phyloP scores from a whole-genome alignment of 2,888 invertebrate species.

The Chalcosyrphus nemorum region DNA sequence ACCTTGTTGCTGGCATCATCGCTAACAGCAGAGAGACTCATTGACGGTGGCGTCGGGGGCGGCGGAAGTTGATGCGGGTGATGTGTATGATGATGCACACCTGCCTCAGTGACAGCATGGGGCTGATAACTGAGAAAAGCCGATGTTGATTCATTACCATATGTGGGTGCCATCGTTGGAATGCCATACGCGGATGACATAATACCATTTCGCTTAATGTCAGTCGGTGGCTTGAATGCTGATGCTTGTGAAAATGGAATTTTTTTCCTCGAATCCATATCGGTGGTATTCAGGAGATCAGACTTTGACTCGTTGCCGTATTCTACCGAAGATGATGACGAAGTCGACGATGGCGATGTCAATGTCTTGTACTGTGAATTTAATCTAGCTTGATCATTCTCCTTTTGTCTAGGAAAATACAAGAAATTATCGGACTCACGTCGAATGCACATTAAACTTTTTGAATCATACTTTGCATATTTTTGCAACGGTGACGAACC shows the following conservation, averaged over 20 bases:
- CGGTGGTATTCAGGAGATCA: conserved; percentile 19
- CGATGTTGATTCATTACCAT: conserved; percentile 66
- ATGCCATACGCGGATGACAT: conserved; percentile 74
- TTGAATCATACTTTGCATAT: conserved; percentile 78
- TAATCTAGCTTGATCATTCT: conserved; percentile 81
- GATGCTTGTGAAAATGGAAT: conserved; percentile 89
- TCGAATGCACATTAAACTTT: conserved; percentile 80
- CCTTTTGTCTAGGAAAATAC: conserved; percentile 82
- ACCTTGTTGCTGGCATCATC: conserved; percentile 75
- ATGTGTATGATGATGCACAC: conserved; percentile 55
- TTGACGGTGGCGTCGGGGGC: conserved; percentile 57
- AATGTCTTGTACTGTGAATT: conserved; percentile 77
- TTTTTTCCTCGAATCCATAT: conserved; percentile 76
- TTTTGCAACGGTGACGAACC: conserved; percentile 71
- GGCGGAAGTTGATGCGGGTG: conserved; percentile 70
- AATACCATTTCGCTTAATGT: conserved; percentile 84
- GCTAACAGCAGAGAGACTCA: conserved; percentile 65
- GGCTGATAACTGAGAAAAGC: conserved; percentile 77
- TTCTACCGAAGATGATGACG: conserved; percentile 61
- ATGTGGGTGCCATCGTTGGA: conserved; percentile 52
- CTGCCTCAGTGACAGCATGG: conserved; percentile 66
- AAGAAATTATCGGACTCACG: conserved; percentile 84
- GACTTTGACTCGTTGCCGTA: conserved; percentile 61
- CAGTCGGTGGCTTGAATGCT: conserved; percentile 90
- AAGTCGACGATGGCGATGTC: conserved; percentile 59